Evolutionary conservation across 2,888 invertebrate species (phyloP).

Genomic region (Monochamus alternatus): DNA sequence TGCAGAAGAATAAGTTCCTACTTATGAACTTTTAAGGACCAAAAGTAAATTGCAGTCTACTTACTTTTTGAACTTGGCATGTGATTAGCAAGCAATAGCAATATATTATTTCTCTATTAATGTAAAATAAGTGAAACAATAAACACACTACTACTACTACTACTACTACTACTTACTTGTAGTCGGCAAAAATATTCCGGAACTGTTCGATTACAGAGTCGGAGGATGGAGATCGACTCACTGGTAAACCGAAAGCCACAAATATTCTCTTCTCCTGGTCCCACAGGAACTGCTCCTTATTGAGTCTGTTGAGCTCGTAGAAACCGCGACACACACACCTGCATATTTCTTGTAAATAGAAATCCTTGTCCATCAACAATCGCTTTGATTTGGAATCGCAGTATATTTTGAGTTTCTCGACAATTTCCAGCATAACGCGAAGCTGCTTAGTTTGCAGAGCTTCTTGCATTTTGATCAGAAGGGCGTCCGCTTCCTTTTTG

Average conservation of each 20-base stretch:
- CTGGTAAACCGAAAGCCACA: slow-evolving; percentile 63
- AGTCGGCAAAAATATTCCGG: slow-evolving; percentile 63
- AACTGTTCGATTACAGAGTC: slow-evolving; percentile 67
- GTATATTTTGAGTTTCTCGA: slow-evolving; percentile 68
- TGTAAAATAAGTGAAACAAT: too few relatives aligned
- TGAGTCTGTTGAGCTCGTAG: slow-evolving; percentile 69
- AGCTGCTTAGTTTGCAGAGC: slow-evolving; percentile 59
- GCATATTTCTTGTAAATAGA: slow-evolving; percentile 68
- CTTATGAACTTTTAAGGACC: too few relatives aligned
- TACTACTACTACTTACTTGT: slow-evolving; percentile 57
- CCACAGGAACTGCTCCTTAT: slow-evolving; percentile 53
- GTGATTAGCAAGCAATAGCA: too few relatives aligned
- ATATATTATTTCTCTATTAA: too few relatives aligned
- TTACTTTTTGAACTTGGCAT: too few relatives aligned
- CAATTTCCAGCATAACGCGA: slow-evolving; percentile 58
- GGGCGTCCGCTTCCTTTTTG: slow-evolving; percentile 66
- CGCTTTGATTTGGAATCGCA: slow-evolving; percentile 68
- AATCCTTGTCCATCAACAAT: slow-evolving; percentile 68
- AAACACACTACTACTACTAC: too few relatives aligned
- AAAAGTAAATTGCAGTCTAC: too few relatives aligned
- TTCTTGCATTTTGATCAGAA: slow-evolving; percentile 64
- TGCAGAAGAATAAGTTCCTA: too few relatives aligned
- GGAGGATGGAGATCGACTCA: slow-evolving; percentile 63
- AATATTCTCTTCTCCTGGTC: slow-evolving; percentile 64
- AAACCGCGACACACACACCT: slow-evolving; percentile 69